Conservation (phyloP, 2,888 invertebrate genomes). For the Metallyticus violacea region DNA sequence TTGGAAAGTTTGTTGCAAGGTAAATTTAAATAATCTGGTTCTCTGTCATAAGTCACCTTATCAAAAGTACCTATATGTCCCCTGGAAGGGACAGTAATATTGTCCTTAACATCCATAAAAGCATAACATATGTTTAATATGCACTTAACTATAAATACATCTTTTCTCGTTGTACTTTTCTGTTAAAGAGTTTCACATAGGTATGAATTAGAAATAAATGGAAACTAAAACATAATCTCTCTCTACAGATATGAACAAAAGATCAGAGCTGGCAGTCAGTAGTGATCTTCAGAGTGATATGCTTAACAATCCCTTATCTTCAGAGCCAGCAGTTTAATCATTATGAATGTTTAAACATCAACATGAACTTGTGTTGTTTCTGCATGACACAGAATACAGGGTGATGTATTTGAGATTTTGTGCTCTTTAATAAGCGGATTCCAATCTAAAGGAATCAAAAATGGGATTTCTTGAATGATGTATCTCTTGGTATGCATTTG, state of each 20-base stretch:
- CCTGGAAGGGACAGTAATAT: too few species aligned
- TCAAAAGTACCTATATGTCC: too few species aligned
- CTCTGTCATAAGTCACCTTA: too few species aligned
- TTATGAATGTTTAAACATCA: neutral
- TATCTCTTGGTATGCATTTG: neutral
- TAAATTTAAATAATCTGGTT: neutral
- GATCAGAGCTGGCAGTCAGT: neutral
- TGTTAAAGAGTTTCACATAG: too few species aligned
- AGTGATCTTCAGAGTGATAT: neutral
- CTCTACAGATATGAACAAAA: neutral
- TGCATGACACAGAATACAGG: neutral
- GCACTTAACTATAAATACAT: too few species aligned
- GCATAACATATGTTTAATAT: too few species aligned
- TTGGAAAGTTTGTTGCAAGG: conserved; percentile 21
- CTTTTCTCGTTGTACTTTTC: too few species aligned
- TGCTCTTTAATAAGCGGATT: neutral
- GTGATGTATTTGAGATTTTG: neutral
- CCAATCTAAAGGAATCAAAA: neutral
- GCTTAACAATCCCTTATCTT: neutral
- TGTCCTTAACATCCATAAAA: too few species aligned
- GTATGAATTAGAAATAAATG: too few species aligned
- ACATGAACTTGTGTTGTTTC: neutral
- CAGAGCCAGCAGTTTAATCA: neutral
- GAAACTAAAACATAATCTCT: neutral
- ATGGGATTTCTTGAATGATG: neutral